Evolutionary conservation across 2,113 vertebrate genomes (phyloP).

Genomic region (Elanus axillaris): DNA sequence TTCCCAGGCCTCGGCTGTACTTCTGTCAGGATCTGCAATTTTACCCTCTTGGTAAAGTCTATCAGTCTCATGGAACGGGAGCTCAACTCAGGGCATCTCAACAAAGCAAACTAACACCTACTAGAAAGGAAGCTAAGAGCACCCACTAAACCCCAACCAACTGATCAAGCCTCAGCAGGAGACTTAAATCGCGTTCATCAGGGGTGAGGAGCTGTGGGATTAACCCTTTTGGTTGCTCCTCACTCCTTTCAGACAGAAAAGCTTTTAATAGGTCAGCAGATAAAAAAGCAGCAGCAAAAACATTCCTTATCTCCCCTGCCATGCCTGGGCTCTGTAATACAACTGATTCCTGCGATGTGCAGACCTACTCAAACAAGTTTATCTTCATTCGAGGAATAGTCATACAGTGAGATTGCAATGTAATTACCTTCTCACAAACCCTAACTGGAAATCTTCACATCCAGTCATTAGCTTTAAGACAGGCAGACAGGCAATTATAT

Average conservation of each 20-base stretch:
- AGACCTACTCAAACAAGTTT: constrained; percentile 51
- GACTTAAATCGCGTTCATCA: not conserved
- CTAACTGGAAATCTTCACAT: constrained; percentile 68
- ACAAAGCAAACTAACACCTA: not conserved
- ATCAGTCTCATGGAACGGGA: not conserved
- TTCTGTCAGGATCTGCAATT: not conserved
- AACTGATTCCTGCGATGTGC: constrained; percentile 47
- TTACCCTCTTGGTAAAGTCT: not conserved
- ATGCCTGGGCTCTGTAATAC: constrained; percentile 59
- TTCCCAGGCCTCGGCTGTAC: not conserved
- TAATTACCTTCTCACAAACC: constrained; percentile 67
- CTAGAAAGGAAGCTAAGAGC: not conserved
- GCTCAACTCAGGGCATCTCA: not conserved
- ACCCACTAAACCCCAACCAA: not conserved
- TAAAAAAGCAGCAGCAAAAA: constrained; percentile 31
- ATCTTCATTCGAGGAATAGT: constrained; percentile 61
- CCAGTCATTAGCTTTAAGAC: constrained; percentile 66
- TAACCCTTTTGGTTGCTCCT: constrained; percentile 17
- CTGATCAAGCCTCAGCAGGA: not conserved
- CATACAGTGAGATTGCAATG: constrained; percentile 55
- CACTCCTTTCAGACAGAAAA: constrained; percentile 35
- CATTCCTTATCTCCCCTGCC: constrained; percentile 61
- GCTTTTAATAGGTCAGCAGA: constrained; percentile 56
- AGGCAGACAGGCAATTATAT: constrained; percentile 71
- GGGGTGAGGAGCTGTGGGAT: constrained; percentile 39